phyloP scores from a whole-genome alignment of 2,113 vertebrate species.

The Thamnophis sirtalis region DNA sequence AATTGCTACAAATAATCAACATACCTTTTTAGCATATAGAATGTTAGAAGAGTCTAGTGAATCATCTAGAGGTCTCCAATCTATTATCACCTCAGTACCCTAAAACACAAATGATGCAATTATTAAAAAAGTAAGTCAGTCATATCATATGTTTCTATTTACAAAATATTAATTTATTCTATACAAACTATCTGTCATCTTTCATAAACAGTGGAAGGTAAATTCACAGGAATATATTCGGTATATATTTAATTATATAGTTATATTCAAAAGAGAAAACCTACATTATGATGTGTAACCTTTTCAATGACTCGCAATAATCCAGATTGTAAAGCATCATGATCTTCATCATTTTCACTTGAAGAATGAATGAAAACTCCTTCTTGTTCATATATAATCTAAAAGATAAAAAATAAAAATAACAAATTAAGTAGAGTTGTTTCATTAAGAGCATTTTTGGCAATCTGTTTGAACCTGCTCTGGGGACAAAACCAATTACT shows the following conservation, averaged over 20 bases:
- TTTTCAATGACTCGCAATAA: conserved; percentile 86
- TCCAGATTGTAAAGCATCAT: conserved; percentile 84
- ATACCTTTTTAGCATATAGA: conserved; percentile 92
- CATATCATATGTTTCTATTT: neutral
- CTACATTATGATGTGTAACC: conserved; percentile 65
- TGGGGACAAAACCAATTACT: neutral
- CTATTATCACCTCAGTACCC: conserved; percentile 88
- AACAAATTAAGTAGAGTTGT: neutral
- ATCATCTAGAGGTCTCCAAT: conserved; percentile 89
- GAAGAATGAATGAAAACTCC: conserved; percentile 89
- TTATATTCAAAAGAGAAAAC: neutral
- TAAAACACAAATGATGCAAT: conserved; percentile 55
- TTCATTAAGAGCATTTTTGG: neutral
- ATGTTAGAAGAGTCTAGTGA: conserved; percentile 88
- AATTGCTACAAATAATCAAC: conserved; percentile 28
- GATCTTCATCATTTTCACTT: conserved; percentile 78
- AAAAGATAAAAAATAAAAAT: conserved; percentile 15
- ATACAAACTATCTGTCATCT: neutral
- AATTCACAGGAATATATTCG: neutral
- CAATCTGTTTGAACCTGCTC: neutral
- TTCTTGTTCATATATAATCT: conserved; percentile 91
- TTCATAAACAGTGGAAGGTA: neutral
- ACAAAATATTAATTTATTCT: neutral
- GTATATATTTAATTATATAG: neutral
- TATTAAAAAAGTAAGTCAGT: neutral